Base-by-base conservation (phyloP, 1,140 invertebrate genomes). In the Aleiodes sp. region DNA sequence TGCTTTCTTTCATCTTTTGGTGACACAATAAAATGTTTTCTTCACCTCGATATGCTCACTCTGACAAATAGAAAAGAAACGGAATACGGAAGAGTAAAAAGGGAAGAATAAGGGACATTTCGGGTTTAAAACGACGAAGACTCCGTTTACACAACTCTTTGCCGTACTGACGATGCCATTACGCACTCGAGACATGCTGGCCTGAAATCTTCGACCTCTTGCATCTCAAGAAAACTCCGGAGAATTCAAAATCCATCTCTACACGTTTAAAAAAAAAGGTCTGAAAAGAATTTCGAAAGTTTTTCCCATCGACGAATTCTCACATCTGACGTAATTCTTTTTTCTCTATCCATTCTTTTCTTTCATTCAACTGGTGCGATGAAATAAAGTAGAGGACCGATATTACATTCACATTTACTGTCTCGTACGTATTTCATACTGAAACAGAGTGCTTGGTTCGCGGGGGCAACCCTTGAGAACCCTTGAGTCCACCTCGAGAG, bases 111-210 rank as follows among this genome's bases (percentile, higher is more conserved):
- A 39, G 57, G 43, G 24, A 65, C n/a, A 52, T 21, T 52, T 31
- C n/a, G 52, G 39, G 59, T 59, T 19, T 26, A 19, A 6, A 35
- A 62, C 19, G 29, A 29, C 26, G 78, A 79, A 78, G 82, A 6
- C 78, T 79, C 76, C 78, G 78, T 82, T 82, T 80, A 79, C 80
- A 78, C 75, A 81, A 78, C 79, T 82, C 80, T 82, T 81, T 76
- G 75, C 75, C 19, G 31, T 35, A 3, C 14, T 46, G 37, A 77
- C 75, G 76, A 76, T 74, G 65, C 80, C 81, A 83, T 83, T 83
- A 82, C 76, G 79, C 80, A 81, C 81, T 83, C 78, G 82, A 82
- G 81, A 84, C 82, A 76, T 78, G 73, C 78, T 83, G 79, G 78
- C 80, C 79, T 79, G 82, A 72, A 81, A 82, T 84, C 81, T 28